Evolutionary conservation across 2,113 vertebrate genomes (phyloP), one percentile per base, ranked within the genome.

Genomic region (Marmota monax): DNA sequence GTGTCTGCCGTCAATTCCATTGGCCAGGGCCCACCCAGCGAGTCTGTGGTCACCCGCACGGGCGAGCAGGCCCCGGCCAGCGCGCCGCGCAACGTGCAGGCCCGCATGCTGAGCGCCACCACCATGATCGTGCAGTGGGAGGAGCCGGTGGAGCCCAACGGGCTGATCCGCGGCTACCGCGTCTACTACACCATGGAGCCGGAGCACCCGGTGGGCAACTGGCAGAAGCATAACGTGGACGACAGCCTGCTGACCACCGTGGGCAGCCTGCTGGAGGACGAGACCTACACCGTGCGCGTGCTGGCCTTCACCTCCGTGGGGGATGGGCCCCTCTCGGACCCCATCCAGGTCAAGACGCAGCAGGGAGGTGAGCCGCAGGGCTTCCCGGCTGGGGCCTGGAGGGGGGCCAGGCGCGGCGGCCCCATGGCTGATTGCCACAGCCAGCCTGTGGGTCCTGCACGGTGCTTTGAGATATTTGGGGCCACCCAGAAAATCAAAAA

Each of bases 121-220:
- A 99, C 99, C 94, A 99, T 99, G 99, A 99, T 99, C 98, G 99
- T 99, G 96, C 99, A 99, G 92, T 99, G 99, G 99, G 99, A 99
- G 56, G 99, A 99, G 37, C 99, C 99, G 0, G 99, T 99, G 98
- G 99, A 99, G 97, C 99, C 99, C 92, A 99, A 99, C 0, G 99
- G 99, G 53, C 99, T 99, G 97, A 99, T 99, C 97, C 99, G 99
- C 0, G 99, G 99, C 32, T 99, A 99, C 98, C 98, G 99, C 0
- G 99, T 99, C 18, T 99, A 99, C 83, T 99, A 99, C 92, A 99
- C 99, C 97, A 99, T 99, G 99, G 99, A 99, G 48, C 99, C 99
- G 0, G 99, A 99, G 4, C 99, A 99, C 83, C 98, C 99, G 0
- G 99, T 99, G 98, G 99, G 98, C 98, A 99, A 98, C 96, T 99